phyloP scores from a whole-genome alignment of 1,140 invertebrate genomes.

The Bombus terrestris region DNA sequence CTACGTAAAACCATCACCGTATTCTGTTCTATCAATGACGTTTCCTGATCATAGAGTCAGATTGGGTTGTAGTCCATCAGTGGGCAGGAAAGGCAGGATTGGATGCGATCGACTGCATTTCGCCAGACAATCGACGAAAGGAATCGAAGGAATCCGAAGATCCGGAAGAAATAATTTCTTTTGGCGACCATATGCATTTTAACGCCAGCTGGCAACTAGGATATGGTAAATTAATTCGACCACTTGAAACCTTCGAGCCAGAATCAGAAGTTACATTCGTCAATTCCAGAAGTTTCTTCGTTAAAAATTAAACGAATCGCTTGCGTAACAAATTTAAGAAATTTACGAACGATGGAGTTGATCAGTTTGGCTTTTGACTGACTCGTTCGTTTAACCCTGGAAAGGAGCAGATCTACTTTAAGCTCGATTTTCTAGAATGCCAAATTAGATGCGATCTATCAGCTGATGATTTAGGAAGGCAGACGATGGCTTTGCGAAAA shows the following conservation, averaged over 20 bases:
- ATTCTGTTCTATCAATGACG: background rate
- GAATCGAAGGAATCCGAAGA: constrained; percentile 80
- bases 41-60: constrained; percentile 62
- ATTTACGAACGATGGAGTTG: background rate
- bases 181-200: constrained; percentile 84
- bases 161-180: constrained; percentile 83
- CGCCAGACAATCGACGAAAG: constrained; percentile 34
- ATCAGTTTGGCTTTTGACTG: background rate
- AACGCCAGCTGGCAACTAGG: constrained; percentile 86
- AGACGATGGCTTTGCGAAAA: constrained; percentile 83
- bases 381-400: too few relatives aligned
- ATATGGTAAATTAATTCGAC: constrained; percentile 82
- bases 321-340: background rate
- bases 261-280: background rate
- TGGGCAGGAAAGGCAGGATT: constrained; percentile 75
- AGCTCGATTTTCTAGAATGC: constrained; percentile 68
- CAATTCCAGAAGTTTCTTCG: background rate
- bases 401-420: too few relatives aligned
- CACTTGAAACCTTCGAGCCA: too few relatives aligned
- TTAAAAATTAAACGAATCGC: too few relatives aligned
- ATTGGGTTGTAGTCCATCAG: constrained; percentile 72
- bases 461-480: constrained; percentile 77
- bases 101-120: constrained; percentile 72
- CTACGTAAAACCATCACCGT: too few relatives aligned
- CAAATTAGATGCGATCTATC: constrained; percentile 72